A percentile compares a stretch with the other conserved stretches of the same genome.
Conservation (phyloP, 2,113 vertebrate species). For the Pangasianodon gigas region DNA sequence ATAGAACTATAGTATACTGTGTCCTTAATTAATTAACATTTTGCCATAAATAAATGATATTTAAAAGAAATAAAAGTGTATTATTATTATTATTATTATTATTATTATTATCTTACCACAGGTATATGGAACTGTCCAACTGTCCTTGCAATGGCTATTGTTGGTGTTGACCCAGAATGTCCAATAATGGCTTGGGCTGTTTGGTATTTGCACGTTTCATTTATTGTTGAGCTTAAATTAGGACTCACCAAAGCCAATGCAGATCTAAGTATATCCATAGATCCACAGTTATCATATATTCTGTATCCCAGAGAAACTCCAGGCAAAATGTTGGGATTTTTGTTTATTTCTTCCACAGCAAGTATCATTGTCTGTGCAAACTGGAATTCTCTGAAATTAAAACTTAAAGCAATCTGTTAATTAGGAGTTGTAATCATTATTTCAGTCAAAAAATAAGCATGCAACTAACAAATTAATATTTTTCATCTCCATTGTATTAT, state of each 20-base stretch:
- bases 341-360: slow-evolving; percentile 77
- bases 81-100: background rate
- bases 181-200: slow-evolving; percentile 73
- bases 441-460: background rate
- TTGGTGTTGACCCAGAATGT: slow-evolving; percentile 76
- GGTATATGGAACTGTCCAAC: slow-evolving; percentile 67
- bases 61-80: no score
- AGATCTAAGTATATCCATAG: slow-evolving; percentile 72
- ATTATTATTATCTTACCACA: slow-evolving; percentile 67
- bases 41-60: background rate
- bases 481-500: background rate
- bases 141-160: slow-evolving; percentile 60
- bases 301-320: slow-evolving; percentile 71
- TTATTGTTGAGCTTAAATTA: slow-evolving; percentile 46
- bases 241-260: slow-evolving; percentile 69
- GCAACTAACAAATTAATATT: background rate
- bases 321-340: slow-evolving; percentile 63
- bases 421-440: background rate
- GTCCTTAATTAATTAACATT: background rate
- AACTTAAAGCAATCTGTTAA: slow-evolving; percentile 56
- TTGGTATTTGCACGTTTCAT: slow-evolving; percentile 60
- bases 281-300: slow-evolving; percentile 75
- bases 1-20: background rate
- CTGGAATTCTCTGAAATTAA: slow-evolving; percentile 75
- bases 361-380: slow-evolving; percentile 76